phyloP scores from a whole-genome alignment of 2,888 invertebrate species.

The Timema podura region DNA sequence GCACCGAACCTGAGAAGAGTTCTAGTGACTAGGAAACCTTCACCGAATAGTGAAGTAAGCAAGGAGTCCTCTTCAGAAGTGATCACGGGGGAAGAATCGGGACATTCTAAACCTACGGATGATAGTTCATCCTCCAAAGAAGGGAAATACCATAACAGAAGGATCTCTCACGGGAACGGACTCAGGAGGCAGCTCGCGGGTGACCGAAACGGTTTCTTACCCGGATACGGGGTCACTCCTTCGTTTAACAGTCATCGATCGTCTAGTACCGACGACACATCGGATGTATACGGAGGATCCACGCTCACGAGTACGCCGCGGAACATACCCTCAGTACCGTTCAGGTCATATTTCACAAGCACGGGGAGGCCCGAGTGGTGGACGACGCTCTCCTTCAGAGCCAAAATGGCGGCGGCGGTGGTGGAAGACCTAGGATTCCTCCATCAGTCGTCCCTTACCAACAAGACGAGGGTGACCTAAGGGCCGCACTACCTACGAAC shows the following conservation, averaged over 20 bases:
- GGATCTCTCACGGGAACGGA: slow-evolving; percentile 49
- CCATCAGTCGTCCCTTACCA: slow-evolving; percentile 12
- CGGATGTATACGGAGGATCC: slow-evolving; percentile 65
- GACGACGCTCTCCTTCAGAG: slow-evolving; percentile 26
- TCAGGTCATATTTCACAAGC: slow-evolving; percentile 15
- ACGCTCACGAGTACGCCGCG: slow-evolving; percentile 52
- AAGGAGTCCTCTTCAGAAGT: not conserved
- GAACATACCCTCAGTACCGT: slow-evolving; percentile 23
- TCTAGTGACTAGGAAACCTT: slow-evolving; percentile 35
- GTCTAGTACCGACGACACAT: slow-evolving; percentile 59
- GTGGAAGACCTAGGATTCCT: not conserved
- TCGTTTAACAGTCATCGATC: slow-evolving; percentile 49
- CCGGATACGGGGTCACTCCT: not conserved
- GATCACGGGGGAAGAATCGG: not conserved
- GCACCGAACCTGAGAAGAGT: slow-evolving; percentile 14
- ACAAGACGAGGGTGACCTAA: not conserved
- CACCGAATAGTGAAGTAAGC: not conserved
- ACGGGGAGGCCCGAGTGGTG: slow-evolving; percentile 19
- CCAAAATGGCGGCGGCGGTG: slow-evolving; percentile 20
- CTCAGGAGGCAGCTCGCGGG: slow-evolving; percentile 59
- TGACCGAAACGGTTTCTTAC: slow-evolving; percentile 39
- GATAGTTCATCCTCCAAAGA: slow-evolving; percentile 42
- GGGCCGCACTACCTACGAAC: too few relatives aligned
- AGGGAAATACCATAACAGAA: slow-evolving; percentile 41
- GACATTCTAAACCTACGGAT: not conserved